Evolutionary conservation across 2,113 vertebrate species (phyloP), one percentile per base, ranked within the genome.

Genomic region (Mastomys natalensis): DNA sequence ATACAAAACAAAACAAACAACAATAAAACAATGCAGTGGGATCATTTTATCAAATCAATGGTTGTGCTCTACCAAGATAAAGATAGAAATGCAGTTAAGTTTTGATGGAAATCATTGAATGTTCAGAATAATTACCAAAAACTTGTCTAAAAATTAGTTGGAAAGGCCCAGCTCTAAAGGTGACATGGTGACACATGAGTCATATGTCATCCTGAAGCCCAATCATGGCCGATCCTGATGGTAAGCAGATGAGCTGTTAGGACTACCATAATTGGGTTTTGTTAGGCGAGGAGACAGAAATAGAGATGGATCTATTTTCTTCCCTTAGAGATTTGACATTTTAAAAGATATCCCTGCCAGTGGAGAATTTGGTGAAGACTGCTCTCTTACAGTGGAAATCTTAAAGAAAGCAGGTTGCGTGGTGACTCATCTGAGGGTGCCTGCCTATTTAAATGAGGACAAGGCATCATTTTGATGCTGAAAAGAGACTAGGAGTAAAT

Each of bases 301-400:
- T 91, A 96, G 84, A 98, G 97, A 97, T 62, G 66, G 90, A 94
- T 85, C 87, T 97, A 98, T 98, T 98, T 98, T 70, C 1, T 73
- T 82, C 89, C 84, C 76, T 93, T 87, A 82, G 66, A 26, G 29
- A 93, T 87, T 89, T 97, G 97, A 96, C 97, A 97, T 98, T 98
- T 53, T 94, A 93, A 95, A 34, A 22, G 45, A 60, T 5, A 95
- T 74, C 45, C 90, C 43, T 96, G 95, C 89, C 97, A 96, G 40
- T 53, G 93, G 58, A 91, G 90, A 94, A 93, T 94, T 91, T 96
- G 10, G 24, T 12, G 84, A 95, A 31, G 34, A n/a, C 66, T 98
- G 84, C 60, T 92, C 93, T 93, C 95, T 98, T 95, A 87, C 66
- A 92, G 87, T 62, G 60, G 73, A 89, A 98, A 0, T 0, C 86